Base-by-base conservation (phyloP, 2,113 vertebrate species). In the Hylia prasina region DNA sequence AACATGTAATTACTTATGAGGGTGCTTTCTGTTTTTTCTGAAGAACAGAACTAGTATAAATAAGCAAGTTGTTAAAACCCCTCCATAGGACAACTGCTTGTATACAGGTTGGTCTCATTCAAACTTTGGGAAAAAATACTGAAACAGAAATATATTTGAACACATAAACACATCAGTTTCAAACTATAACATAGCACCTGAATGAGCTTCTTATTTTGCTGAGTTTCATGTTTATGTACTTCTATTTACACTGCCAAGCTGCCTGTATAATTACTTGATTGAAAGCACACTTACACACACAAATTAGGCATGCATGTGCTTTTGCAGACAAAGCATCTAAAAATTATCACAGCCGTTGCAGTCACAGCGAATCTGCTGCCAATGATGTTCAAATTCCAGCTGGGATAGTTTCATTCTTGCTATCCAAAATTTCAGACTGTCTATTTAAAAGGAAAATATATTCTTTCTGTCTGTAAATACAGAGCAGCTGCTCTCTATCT, bases 351-450 rank as follows among this genome's bases (percentile, higher is more conserved):
- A 93, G 87, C 44, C 27, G 0, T 44, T 51, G 84, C 45, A 95
- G 65, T 87, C 87, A 94, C 51, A 94, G 94, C 0, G 7, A 91
- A 87, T 89, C 83, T 78, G 77, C 77, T 95, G 93, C 91, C 96
- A 96, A 86, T 72, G 77, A 94, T 93, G 94, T 91, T 95, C 83
- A 60, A 27, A 84, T 79, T 84, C 69, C 93, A 93, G 90, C 87
- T 97, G 93, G 88, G 93, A 81, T 27, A 70, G 56, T 24, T 31
- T 71, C 37, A 7, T 47, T 75, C 47, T 78, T 63, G 63, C 87
- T 73, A 93, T 65, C 82, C 70, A 91, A 87, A 95, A 84, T 90
- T 82, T 93, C 89, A 75, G 78, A 66, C 48, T 60, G 56, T 64
- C 24, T 54, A 84, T 94, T 92, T 42, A 61, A 88, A 17, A 70